Evolutionary conservation across 2,113 vertebrate genomes (phyloP), one percentile per base, ranked within the genome.

Genomic region (Prietella phreatophila): DNA sequence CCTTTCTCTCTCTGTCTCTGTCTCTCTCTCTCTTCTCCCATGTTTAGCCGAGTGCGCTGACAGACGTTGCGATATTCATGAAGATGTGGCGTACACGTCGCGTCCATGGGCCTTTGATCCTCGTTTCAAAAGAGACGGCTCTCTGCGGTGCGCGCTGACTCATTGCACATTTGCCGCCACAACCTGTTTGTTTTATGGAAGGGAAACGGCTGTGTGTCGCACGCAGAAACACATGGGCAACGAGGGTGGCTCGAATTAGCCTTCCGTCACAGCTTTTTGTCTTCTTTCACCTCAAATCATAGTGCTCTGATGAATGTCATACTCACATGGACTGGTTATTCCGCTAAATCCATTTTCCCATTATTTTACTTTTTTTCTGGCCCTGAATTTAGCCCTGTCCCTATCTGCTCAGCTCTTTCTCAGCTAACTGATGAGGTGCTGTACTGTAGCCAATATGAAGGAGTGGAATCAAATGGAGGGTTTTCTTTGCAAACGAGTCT

Each of bases 101-200:
- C 82, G 87, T 90, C 76, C 82, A 76, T 50, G 15, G n/a, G 39
- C 91, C 93, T 96, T 95, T 96, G 94, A 96, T 96, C 94, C 91
- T 92, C 50, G 88, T 96, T 95, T 96, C 94, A 95, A 94, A 94
- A 93, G 94, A 92, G 92, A 91, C 84, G 92, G 93, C 91, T 90
- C 91, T 92, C 91, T 90, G 86, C 90, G 90, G 82, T 83, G 87
- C 87, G 90, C 92, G 22, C 89, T 89, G 93, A 93, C 92, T 93
- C 92, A 63, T 89, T 75, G 85, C 89, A 89, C 87, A 89, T 94
- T 93, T 90, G 91, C 92, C 87, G 81, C 87, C 88, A 85, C 92
- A 91, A 92, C 91, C 89, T 93, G 92, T 94, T 94, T 93, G 93
- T 95, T 92, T 94, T 89, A 91, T 60, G n/a, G 87, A 55, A 61